Percentiles rank a stretch among this genome's conserved stretches.
These are phyloP conservation scores for Noctua janthe DNA, from an alignment of 2,888 invertebrate genomes.

Conservation along the genomic window DNA sequence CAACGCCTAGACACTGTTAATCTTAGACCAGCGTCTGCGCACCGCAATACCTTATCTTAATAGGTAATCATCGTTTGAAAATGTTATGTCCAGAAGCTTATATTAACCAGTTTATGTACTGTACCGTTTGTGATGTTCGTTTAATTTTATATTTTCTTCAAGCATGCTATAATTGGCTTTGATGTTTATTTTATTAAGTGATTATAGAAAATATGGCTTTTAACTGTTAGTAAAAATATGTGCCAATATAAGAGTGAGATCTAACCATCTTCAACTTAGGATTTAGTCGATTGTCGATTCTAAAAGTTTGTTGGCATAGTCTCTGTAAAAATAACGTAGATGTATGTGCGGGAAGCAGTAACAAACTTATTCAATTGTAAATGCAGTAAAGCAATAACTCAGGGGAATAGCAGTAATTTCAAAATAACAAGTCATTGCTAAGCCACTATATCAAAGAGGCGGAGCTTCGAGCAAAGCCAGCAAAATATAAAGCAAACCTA, in stretches of 20 bases:
- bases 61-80: slow-evolving; percentile 48
- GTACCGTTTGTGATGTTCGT: slow-evolving; percentile 23
- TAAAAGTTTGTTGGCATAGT: neutral
- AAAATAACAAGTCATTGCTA: slow-evolving; percentile 63
- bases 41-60: slow-evolving; percentile 51
- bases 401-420: slow-evolving; percentile 59
- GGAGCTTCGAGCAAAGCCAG: slow-evolving; percentile 48
- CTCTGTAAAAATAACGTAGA: neutral
- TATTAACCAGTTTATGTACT: slow-evolving; percentile 25
- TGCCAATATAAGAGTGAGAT: neutral
- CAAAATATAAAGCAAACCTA: slow-evolving; percentile 59
- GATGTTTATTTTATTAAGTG: slow-evolving; percentile 17
- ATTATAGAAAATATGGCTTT: slow-evolving; percentile 2
- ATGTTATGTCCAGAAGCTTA: slow-evolving; percentile 25
- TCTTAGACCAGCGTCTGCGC: slow-evolving; percentile 42
- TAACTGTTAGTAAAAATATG: neutral
- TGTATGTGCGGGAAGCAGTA: slow-evolving; percentile 21
- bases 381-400: slow-evolving; percentile 55
- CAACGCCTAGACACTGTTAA: slow-evolving; percentile 59
- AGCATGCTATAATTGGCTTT: neutral
- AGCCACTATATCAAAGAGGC: slow-evolving; percentile 59
- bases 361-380: slow-evolving; percentile 55
- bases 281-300: neutral
- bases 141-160: slow-evolving; percentile 23
- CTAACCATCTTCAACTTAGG: neutral